Evolutionary conservation across 2,113 vertebrate genomes (phyloP), one percentile per base, ranked within the genome.

Genomic region (Lutjanus erythropterus): DNA sequence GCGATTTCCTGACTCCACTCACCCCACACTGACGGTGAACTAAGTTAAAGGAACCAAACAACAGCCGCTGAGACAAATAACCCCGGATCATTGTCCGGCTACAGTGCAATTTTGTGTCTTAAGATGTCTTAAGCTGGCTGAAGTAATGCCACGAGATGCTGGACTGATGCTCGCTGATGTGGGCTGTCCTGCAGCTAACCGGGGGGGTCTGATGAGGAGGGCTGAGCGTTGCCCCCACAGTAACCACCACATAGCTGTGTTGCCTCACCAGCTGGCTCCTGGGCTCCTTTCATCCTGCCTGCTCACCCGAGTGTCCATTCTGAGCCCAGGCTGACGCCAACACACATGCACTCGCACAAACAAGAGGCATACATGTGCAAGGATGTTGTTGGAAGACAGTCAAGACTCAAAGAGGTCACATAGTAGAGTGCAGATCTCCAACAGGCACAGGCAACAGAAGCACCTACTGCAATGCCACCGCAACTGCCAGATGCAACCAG

Each of bases 261-360:
- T 81, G 65, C 77, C 58, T 49, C 47, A 67, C 56, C 80, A 68
- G 86, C 83, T 69, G 75, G 72, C 71, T 80, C 50, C 60, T 55
- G 60, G 65, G 66, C 42, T 84, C 33, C 90, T 93, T 92, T 92
- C 81, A 92, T 93, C 89, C 74, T 85, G 86, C 47, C 53, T 58
- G 7, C 73, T 88, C 83, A 86, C 39, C 73, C 80, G 68, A 65
- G 70, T 61, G 25, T 75, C 66, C 39, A 33, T 68, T 70, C 81
- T 64, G 55, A 37, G 37, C 80, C 58, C 47, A 11, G 66, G 7
- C 67, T 42, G 14, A 81, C 2, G 14, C 68, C 25, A 37, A 25
- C 47, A 60, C 71, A 47, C 42, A 64, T 21, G 58, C 44, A 52
- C 33, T 59, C 52, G 46, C 50, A 42, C 27, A 71, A 42, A 50